Percentiles rank a stretch among this genome's conserved stretches.
These are phyloP conservation scores for Orius insidiosus DNA, from an alignment of 1,140 invertebrate genomes.

Conservation along the genomic window DNA sequence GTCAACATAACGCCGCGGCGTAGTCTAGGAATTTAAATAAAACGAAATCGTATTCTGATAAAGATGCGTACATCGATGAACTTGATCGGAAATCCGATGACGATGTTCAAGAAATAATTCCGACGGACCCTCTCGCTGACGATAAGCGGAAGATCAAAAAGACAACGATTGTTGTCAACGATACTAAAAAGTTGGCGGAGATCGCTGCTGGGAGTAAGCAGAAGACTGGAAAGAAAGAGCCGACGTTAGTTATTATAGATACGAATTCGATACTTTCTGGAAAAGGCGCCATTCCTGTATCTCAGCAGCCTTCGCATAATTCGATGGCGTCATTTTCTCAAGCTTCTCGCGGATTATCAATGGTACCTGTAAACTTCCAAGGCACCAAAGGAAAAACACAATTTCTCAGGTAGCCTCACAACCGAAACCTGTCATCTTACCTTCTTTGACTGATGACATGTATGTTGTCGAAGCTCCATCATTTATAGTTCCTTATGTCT, in stretches of 20 bases:
- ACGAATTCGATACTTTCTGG: slow-evolving; percentile 52
- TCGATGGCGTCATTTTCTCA: slow-evolving; percentile 4
- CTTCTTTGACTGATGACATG: slow-evolving; percentile 72
- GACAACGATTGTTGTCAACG: slow-evolving; percentile 49
- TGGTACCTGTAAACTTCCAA: slow-evolving; percentile 11
- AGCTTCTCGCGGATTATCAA: neutral
- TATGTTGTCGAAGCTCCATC: slow-evolving; percentile 79
- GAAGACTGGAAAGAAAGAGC: slow-evolving; percentile 41
- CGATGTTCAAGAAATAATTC: slow-evolving; percentile 32
- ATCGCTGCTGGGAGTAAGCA: slow-evolving; percentile 41
- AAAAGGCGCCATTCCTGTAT: slow-evolving; percentile 39
- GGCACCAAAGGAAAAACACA: slow-evolving; percentile 4
- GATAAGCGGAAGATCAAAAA: slow-evolving; percentile 30
- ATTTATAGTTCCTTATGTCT: slow-evolving; percentile 82
- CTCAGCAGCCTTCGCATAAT: slow-evolving; percentile 20
- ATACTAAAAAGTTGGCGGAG: slow-evolving; percentile 53
- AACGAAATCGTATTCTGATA: slow-evolving; percentile 39
- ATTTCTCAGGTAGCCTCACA: slow-evolving; percentile 27
- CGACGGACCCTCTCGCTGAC: slow-evolving; percentile 33
- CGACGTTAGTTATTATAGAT: slow-evolving; percentile 59
- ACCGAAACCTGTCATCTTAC: slow-evolving; percentile 37
- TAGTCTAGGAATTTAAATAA: slow-evolving; percentile 41
- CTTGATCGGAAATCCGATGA: slow-evolving; percentile 17
- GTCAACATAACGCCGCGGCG: slow-evolving; percentile 34
- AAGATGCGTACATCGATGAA: slow-evolving; percentile 37